Conservation (phyloP, 2,797 vertebrate species). For the Platyrinchus mystaceus region DNA sequence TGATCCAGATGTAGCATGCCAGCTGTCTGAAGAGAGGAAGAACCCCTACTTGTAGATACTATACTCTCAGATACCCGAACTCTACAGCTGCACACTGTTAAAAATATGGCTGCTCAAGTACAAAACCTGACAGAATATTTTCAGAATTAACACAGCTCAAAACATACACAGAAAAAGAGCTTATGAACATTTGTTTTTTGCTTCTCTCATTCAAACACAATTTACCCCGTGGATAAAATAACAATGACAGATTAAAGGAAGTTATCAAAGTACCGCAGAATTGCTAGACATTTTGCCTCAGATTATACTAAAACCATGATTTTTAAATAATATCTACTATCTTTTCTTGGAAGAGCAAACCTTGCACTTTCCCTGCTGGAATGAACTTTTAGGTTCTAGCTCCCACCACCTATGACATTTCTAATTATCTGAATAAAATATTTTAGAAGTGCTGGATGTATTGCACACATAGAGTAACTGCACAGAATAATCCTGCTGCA, state of each 20-base stretch:
- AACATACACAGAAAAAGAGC: accelerated
- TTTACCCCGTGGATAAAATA: not conserved
- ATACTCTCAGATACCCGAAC: not conserved
- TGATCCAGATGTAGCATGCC: not conserved
- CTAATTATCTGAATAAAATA: not conserved
- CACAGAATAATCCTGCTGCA: not conserved
- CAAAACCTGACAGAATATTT: not conserved
- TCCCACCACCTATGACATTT: not conserved
- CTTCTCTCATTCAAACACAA: not conserved
- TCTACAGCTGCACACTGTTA: not conserved
- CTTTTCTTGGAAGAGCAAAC: not conserved
- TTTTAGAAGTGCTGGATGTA: not conserved
- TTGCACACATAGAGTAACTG: not conserved
- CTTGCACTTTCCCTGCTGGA: not conserved
- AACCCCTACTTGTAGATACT: not conserved
- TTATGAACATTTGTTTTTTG: not conserved
- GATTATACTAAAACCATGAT: not conserved
- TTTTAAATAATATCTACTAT: not conserved
- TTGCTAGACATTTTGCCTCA: not conserved
- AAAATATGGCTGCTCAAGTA: not conserved
- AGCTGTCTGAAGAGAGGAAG: not conserved
- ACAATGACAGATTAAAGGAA: not conserved
- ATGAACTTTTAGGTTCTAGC: not conserved
- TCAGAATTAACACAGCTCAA: not conserved
- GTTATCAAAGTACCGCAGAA: not conserved